Evolutionary conservation across 1,140 invertebrate species (phyloP).

Genomic region (Nasonia vitripennis): DNA sequence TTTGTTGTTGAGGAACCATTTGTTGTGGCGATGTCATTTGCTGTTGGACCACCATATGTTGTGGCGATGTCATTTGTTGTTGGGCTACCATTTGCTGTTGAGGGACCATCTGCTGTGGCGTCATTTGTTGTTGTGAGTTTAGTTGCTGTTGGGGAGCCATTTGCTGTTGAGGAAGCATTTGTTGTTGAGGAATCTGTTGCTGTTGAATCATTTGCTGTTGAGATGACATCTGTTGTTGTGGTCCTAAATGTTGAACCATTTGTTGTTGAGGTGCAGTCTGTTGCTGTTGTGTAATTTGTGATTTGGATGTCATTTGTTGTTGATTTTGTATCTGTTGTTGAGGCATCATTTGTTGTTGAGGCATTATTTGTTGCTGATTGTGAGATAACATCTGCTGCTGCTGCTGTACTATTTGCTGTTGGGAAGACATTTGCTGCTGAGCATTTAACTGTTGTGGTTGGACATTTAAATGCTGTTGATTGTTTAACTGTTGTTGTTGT

Average conservation of each 20-base stretch:
- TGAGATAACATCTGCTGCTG: conserved; percentile 63
- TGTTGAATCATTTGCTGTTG: conserved; percentile 60
- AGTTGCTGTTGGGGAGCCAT: conserved; percentile 59
- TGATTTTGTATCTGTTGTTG: conserved; percentile 59
- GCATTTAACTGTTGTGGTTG: conserved; percentile 63
- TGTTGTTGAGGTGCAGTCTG: conserved; percentile 58
- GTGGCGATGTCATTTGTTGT: not conserved
- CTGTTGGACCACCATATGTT: conserved; percentile 56
- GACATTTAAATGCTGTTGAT: conserved; percentile 62
- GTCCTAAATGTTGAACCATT: conserved; percentile 59
- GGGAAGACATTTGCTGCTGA: conserved; percentile 53
- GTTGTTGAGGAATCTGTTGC: conserved; percentile 62
- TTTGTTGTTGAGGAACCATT: conserved; percentile 55
- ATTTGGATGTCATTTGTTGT: conserved; percentile 61
- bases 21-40: conserved; percentile 57
- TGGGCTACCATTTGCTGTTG: not conserved
- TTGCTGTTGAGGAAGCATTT: conserved; percentile 64
- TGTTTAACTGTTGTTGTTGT: conserved; percentile 58
- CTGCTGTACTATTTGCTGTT: conserved; percentile 57
- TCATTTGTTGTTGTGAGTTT: conserved; percentile 57
- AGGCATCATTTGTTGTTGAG: conserved; percentile 52
- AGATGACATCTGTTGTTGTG: conserved; percentile 64
- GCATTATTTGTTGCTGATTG: conserved; percentile 63
- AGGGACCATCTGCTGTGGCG: conserved; percentile 59
- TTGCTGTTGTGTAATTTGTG: conserved; percentile 54